Evolutionary conservation across 2,113 vertebrate species (phyloP).

Genomic region (Donacobius atricapilla): DNA sequence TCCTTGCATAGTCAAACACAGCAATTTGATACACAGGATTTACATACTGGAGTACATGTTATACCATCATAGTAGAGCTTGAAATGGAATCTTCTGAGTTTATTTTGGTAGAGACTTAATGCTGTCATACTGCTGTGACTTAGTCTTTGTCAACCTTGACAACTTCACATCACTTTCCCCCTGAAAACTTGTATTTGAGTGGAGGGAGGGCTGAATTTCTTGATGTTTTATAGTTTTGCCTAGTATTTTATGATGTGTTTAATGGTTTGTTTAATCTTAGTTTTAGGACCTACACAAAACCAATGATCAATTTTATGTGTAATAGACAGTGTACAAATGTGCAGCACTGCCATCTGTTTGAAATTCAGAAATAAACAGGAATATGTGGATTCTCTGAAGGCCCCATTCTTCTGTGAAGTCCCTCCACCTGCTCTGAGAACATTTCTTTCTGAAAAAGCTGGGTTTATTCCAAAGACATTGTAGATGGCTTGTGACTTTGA

Average conservation of each 20-base stretch:
- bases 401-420: neutral
- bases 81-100: neutral
- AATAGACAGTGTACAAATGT: neutral
- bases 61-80: rapidly evolving
- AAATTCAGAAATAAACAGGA: neutral
- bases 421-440: neutral
- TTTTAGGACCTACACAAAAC: neutral
- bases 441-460: neutral
- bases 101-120: neutral
- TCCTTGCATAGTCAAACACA: neutral
- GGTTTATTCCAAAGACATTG: neutral
- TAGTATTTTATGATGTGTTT: neutral
- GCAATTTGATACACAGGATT: neutral
- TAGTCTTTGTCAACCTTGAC: neutral
- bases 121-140: rapidly evolving
- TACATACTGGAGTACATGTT: neutral
- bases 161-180: neutral
- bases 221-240: neutral
- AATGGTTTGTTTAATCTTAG: neutral
- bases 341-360: neutral
- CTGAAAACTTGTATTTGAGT: neutral
- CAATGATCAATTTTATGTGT: neutral
- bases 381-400: neutral
- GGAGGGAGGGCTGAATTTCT: neutral
- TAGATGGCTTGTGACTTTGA: neutral